Conservation (phyloP, 23 tunicate species). For the Pegea sp. region DNA sequence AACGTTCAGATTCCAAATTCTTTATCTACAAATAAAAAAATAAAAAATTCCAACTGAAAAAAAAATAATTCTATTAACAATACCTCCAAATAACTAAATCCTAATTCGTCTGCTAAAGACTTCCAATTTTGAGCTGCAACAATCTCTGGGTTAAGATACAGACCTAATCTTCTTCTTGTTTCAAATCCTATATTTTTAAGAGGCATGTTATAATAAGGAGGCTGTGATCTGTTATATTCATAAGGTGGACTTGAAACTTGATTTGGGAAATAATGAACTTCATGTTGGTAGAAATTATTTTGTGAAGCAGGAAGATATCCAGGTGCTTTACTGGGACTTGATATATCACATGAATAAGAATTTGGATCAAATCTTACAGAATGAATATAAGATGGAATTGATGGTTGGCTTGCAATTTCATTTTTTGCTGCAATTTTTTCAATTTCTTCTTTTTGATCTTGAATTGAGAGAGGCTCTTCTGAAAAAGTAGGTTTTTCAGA, state of each 20-base stretch:
- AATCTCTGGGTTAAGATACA: slow-evolving; percentile 31
- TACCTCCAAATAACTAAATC: slow-evolving; percentile 26
- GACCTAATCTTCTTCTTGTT: slow-evolving; percentile 10
- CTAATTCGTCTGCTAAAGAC: slow-evolving; percentile 26
- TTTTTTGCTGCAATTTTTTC: neutral
- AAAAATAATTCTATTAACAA: neutral
- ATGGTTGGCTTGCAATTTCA: no score
- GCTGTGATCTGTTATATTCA: neutral
- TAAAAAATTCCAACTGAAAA: neutral
- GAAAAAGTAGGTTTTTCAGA: no score
- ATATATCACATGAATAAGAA: neutral
- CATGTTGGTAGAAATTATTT: neutral
- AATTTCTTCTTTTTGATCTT: neutral
- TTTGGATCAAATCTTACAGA: no score
- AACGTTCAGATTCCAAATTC: slow-evolving; percentile 22
- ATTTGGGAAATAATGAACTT: neutral
- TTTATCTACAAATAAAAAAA: slow-evolving; percentile 22
- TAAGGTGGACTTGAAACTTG: neutral
- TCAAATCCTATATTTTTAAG: slow-evolving; percentile 10
- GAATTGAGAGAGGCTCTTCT: neutral
- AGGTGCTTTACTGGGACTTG: neutral
- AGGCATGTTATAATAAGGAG: slow-evolving; percentile 3
- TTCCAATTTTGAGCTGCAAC: slow-evolving; percentile 30
- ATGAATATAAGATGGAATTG: no score
- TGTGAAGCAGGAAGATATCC: neutral